Conservation (phyloP, 2,797 vertebrate genomes). For the Crax fasciolata region DNA sequence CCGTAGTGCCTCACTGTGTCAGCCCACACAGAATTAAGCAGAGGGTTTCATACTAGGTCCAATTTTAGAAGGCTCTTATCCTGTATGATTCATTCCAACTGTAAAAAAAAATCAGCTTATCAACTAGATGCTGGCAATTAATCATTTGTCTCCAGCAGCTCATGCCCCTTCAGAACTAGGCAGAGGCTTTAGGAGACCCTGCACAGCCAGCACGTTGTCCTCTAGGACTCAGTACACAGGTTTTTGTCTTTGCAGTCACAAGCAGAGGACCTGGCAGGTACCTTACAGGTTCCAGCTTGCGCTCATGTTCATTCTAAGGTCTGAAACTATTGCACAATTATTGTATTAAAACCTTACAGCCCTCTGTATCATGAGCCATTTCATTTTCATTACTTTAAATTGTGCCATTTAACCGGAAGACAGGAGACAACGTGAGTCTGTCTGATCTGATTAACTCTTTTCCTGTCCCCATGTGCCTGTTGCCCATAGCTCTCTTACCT, state of each 20-base stretch:
- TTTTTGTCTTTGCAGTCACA: not conserved
- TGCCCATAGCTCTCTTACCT: not conserved
- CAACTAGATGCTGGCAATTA: not conserved
- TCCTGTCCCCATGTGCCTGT: not conserved
- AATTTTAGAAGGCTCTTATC: not conserved
- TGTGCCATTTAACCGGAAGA: not conserved
- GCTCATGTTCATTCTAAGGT: not conserved
- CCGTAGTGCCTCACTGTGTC: not conserved
- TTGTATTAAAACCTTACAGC: not conserved
- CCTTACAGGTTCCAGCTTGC: not conserved
- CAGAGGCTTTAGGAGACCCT: not conserved
- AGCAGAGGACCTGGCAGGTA: not conserved
- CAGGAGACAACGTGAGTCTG: not conserved
- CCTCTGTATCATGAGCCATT: not conserved
- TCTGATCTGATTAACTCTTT: not conserved
- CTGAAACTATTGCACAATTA: not conserved
- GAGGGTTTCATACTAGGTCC: not conserved
- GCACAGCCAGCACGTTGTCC: not conserved
- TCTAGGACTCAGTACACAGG: not conserved
- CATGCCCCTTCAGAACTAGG: fast-evolving
- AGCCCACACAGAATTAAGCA: not conserved
- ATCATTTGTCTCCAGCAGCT: not conserved
- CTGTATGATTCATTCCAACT: not conserved
- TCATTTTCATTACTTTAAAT: not conserved
- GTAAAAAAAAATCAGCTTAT: not conserved